Conservation (phyloP, 92 coral and sea anemone genomes). For the Zoanthus gigantus region DNA sequence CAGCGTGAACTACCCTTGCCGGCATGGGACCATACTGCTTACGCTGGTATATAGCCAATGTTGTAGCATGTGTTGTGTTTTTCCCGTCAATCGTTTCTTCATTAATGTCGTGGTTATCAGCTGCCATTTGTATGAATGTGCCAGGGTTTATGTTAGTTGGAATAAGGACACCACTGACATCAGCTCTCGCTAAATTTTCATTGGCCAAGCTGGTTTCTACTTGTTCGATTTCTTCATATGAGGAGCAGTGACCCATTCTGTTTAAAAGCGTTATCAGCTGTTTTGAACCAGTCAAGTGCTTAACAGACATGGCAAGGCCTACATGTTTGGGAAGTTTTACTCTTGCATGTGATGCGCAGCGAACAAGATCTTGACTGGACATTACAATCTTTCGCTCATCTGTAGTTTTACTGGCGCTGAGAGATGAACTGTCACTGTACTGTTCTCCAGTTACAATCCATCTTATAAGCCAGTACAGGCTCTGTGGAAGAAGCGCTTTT, state of each 20-base stretch:
- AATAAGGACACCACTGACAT: conserved; percentile 42
- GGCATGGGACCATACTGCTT: conserved; percentile 58
- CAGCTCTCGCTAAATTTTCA: conserved; percentile 37
- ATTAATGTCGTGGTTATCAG: conserved; percentile 34
- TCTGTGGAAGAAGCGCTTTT: conserved; percentile 59
- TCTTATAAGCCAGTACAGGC: conserved; percentile 61
- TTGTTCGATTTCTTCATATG: conserved; percentile 54
- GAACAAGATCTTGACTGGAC: conserved; percentile 55
- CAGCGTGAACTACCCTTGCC: conserved; percentile 18
- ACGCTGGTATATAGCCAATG: conserved; percentile 53
- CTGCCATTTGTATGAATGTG: conserved; percentile 40
- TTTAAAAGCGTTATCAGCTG: conserved; percentile 44
- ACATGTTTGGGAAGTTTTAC: conserved; percentile 57
- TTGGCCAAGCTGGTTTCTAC: conserved; percentile 55
- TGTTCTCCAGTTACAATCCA: conserved; percentile 64
- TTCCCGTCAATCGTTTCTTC: conserved; percentile 67
- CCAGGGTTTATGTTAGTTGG: conserved; percentile 58
- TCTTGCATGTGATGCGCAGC: conserved; percentile 19
- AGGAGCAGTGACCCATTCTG: conserved; percentile 59
- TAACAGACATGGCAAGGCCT: conserved; percentile 43
- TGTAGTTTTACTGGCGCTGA: not conserved
- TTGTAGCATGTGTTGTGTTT: conserved; percentile 43
- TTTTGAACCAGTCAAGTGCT: conserved; percentile 51
- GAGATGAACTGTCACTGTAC: conserved; percentile 7
- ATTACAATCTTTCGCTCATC: conserved; percentile 46